phyloP scores from a whole-genome alignment of 2,113 vertebrate species.

The Prochilodus magdalenae region DNA sequence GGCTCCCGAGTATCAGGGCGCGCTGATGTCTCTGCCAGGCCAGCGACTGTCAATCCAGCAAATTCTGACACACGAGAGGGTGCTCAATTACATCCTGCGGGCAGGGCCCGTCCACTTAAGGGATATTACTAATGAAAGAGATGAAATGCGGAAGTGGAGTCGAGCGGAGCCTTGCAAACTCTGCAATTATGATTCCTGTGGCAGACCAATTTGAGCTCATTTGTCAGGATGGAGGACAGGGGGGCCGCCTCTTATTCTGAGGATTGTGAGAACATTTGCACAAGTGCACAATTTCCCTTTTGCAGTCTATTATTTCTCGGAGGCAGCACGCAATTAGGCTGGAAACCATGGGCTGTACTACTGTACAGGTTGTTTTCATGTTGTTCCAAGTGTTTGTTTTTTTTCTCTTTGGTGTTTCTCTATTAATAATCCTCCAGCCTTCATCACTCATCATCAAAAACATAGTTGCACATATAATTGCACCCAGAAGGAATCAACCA shows the following conservation, averaged over 20 bases:
- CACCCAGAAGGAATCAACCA: too few species aligned
- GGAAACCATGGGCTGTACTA: not conserved
- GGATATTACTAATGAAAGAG: slow-evolving; percentile 57
- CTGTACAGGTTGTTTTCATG: not conserved
- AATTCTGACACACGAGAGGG: slow-evolving; percentile 28
- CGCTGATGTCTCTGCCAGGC: slow-evolving; percentile 63
- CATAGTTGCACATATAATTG: too few species aligned
- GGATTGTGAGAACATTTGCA: slow-evolving; percentile 37
- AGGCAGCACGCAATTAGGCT: slow-evolving; percentile 19
- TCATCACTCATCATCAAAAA: too few species aligned
- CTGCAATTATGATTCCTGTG: slow-evolving; percentile 35
- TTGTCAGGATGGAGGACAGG: slow-evolving; percentile 49
- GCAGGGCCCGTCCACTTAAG: slow-evolving; percentile 24
- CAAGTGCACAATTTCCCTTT: slow-evolving; percentile 26
- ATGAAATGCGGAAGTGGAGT: slow-evolving; percentile 54
- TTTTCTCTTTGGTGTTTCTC: too few species aligned
- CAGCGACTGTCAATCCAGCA: slow-evolving; percentile 61
- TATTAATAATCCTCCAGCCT: not conserved
- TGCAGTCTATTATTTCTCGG: slow-evolving; percentile 38
- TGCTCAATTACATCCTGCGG: slow-evolving; percentile 48
- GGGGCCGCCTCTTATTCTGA: slow-evolving; percentile 20
- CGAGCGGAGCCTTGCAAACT: slow-evolving; percentile 53
- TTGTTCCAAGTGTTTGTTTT: not conserved
- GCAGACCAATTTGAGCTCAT: slow-evolving; percentile 55
- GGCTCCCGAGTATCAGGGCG: slow-evolving; percentile 66